Percentiles rank a stretch among this genome's conserved stretches.
phyloP scores from a whole-genome alignment of 1,140 invertebrate genomes.

The Kradibia gibbosae region DNA sequence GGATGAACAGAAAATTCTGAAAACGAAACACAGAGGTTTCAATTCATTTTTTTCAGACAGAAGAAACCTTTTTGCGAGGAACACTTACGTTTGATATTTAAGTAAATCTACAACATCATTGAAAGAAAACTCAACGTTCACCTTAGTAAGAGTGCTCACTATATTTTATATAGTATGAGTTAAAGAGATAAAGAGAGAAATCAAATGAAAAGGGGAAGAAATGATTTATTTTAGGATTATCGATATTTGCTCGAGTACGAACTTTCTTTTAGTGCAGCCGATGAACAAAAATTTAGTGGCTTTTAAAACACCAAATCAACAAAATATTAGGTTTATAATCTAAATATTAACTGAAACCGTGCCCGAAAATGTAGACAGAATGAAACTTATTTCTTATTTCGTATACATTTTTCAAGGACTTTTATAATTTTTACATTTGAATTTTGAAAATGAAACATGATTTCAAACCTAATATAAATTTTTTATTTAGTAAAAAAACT shows the following conservation, averaged over 20 bases:
- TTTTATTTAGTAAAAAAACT: too few relatives aligned
- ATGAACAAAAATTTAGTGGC: background rate
- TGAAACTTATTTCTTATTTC: too few relatives aligned
- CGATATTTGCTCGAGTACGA: conserved; percentile 12
- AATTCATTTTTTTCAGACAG: background rate
- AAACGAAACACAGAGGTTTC: conserved; percentile 1
- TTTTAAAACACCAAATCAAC: background rate
- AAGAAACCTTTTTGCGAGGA: conserved; percentile 5
- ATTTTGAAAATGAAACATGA: too few relatives aligned
- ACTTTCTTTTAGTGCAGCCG: background rate
- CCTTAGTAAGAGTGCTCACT: too few relatives aligned
- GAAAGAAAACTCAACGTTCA: background rate
- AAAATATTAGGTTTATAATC: background rate
- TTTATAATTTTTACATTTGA: too few relatives aligned
- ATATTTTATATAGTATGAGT: too few relatives aligned
- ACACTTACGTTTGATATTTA: conserved; percentile 23
- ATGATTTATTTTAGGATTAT: conserved; percentile 29
- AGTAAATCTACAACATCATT: conserved; percentile 15
- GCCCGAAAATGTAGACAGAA: too few relatives aligned
- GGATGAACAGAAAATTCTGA: background rate
- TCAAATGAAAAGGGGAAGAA: background rate
- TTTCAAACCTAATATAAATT: too few relatives aligned
- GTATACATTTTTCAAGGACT: too few relatives aligned
- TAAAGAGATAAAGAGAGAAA: too few relatives aligned
- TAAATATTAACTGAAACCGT: background rate